Evolutionary conservation across 2,888 invertebrate species (phyloP), one percentile per base, ranked within the genome.

Genomic region (Tenthredo notha): DNA sequence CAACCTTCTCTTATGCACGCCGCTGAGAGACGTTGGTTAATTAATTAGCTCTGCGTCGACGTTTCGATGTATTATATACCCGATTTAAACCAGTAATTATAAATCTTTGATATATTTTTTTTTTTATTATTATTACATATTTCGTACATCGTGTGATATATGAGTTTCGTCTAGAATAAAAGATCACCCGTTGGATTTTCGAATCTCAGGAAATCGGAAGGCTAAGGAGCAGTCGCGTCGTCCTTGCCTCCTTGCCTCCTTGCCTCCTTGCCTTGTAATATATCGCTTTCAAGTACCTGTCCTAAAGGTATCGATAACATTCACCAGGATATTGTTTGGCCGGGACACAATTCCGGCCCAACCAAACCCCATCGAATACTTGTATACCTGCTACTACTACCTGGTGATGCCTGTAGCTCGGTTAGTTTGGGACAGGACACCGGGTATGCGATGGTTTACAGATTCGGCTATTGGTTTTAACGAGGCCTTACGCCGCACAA

Each of bases 291-390:
- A 33, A 77, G 50, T 77, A 50, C 54, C 77, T 54, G 29, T 77
- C 54, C 77, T n/a, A 21, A 54, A 54, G 29, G 54, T 54, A 54
- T 54, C 77, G 77, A 54, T 77, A 77, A 54, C 77, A 77, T 77
- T 77, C 50, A 77, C 33, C 18, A 54, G 77, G 25, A 21, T 50
- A 77, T 77, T 77, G 77, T 77, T 54, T 77, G 77, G 54, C 54
- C 7, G 50, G 54, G 33, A 54, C 50, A 4, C 29, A 29, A 33
- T 54, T 77, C 18, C 77, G 10, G 9, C 75, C 75, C 75, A 3
- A 1, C 25, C 9, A 40, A n/a, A 43, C n/a, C n/a, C 21, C 7
- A 18, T 43, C 72, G 72, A 21, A n/a, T 72, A 72, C 21, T 43
- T 72, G 37, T 21, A 43, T 74, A 43, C 40, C 43, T 21, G n/a